Evolutionary conservation across 2,113 vertebrate genomes (phyloP).

Genomic region (Platycercus adscitus): DNA sequence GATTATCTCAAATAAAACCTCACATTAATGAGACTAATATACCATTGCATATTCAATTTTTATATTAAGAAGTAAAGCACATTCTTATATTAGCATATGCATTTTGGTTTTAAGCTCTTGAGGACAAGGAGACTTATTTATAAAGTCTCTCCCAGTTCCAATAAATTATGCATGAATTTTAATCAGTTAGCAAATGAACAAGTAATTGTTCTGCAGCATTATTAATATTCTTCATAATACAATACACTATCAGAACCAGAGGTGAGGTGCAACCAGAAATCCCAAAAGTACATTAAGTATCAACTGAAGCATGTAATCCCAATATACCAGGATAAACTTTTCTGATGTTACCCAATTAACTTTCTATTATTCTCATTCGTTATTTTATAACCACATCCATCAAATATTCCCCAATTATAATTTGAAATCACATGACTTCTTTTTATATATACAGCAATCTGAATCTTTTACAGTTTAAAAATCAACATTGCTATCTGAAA

Average conservation of each 20-base stretch:
- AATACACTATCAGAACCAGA: slow-evolving; percentile 74
- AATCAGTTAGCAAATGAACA: slow-evolving; percentile 82
- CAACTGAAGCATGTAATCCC: slow-evolving; percentile 73
- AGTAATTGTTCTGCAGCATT: slow-evolving; percentile 81
- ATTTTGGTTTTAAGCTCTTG: slow-evolving; percentile 73
- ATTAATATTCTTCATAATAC: slow-evolving; percentile 83
- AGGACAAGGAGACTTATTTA: slow-evolving; percentile 77
- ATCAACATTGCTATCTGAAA: not conserved
- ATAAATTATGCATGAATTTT: slow-evolving; percentile 86
- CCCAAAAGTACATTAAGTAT: slow-evolving; percentile 65
- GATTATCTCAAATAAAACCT: slow-evolving; percentile 58
- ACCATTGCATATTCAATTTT: slow-evolving; percentile 61
- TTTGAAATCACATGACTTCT: slow-evolving; percentile 52
- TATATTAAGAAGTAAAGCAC: slow-evolving; percentile 63
- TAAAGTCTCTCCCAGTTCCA: slow-evolving; percentile 76
- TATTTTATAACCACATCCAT: slow-evolving; percentile 62
- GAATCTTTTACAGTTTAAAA: slow-evolving; percentile 13
- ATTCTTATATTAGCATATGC: slow-evolving; percentile 71
- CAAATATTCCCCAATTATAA: slow-evolving; percentile 56
- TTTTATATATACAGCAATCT: slow-evolving; percentile 39
- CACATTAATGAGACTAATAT: slow-evolving; percentile 68
- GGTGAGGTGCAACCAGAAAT: slow-evolving; percentile 69
- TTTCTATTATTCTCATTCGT: slow-evolving; percentile 72
- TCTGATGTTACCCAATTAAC: slow-evolving; percentile 75
- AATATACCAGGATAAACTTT: slow-evolving; percentile 73